phyloP scores from a whole-genome alignment of 2,888 invertebrate genomes.

The Drosophila pegasa region DNA sequence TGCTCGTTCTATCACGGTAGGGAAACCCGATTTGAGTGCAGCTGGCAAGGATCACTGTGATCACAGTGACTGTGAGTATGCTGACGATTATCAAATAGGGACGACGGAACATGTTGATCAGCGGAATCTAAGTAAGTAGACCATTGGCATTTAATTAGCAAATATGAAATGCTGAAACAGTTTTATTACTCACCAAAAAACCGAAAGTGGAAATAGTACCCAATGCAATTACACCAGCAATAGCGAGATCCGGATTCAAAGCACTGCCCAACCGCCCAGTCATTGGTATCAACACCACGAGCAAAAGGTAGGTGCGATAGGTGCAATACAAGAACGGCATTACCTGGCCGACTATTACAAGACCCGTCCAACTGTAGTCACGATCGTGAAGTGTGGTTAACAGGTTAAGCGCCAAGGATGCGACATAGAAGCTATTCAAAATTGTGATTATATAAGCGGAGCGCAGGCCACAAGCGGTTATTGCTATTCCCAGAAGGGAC shows the following conservation, averaged over 20 bases:
- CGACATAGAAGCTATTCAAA: slow-evolving; percentile 76
- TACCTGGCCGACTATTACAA: slow-evolving; percentile 82
- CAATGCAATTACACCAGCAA: slow-evolving; percentile 84
- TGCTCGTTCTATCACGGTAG: slow-evolving; percentile 85
- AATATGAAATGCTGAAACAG: too few species aligned
- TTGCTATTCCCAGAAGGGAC: slow-evolving; percentile 62
- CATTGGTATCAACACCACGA: slow-evolving; percentile 87
- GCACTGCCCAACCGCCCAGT: slow-evolving; percentile 86
- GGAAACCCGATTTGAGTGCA: slow-evolving; percentile 86
- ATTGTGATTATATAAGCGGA: slow-evolving; percentile 79
- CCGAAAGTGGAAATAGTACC: slow-evolving; percentile 78
- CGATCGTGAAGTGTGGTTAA: slow-evolving; percentile 73
- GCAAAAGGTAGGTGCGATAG: slow-evolving; percentile 85
- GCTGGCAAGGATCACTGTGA: slow-evolving; percentile 18
- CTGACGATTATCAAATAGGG: slow-evolving; percentile 63
- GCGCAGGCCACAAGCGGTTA: slow-evolving; percentile 71
- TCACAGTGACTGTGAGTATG: slow-evolving; percentile 33
- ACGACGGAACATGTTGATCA: slow-evolving; percentile 78
- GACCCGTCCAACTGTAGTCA: slow-evolving; percentile 67
- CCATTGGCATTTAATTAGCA: not conserved
- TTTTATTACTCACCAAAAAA: slow-evolving; percentile 75
- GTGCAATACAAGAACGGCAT: slow-evolving; percentile 85
- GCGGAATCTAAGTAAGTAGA: slow-evolving; percentile 62
- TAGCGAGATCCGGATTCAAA: slow-evolving; percentile 86
- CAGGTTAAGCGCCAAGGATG: slow-evolving; percentile 74